Percentiles rank a stretch among this genome's conserved stretches.
These are phyloP conservation scores for Tamandua tetradactyla DNA, from an alignment of 2,797 vertebrate genomes.

Conservation along the genomic window DNA sequence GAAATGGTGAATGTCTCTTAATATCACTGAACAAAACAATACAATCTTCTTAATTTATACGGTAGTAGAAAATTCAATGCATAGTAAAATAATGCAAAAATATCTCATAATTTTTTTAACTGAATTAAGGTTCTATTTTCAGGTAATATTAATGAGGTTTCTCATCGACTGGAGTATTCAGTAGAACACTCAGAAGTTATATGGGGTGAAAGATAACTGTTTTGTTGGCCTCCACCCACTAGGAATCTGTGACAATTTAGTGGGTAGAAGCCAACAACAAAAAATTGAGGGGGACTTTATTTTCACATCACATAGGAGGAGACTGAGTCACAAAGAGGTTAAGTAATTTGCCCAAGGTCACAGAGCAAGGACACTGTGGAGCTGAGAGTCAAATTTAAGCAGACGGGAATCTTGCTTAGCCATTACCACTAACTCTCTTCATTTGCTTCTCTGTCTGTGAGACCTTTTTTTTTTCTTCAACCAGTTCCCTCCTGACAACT, in stretches of 20 bases:
- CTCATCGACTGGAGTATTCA: not conserved
- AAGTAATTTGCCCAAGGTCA: not conserved
- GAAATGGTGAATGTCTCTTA: not conserved
- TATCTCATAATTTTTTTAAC: not conserved
- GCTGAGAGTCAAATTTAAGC: too few species aligned
- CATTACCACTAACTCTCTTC: too few species aligned
- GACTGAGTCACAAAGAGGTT: not conserved
- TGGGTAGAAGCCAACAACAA: too few species aligned
- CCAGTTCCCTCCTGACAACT: not conserved
- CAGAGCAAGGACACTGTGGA: not conserved
- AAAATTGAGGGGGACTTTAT: too few species aligned
- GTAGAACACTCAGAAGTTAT: not conserved
- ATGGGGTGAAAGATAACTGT: not conserved
- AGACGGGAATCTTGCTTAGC: accelerated
- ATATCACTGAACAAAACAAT: not conserved
- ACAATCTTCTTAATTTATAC: not conserved
- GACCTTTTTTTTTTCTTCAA: not conserved
- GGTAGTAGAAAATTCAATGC: not conserved
- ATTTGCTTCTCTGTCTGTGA: not conserved
- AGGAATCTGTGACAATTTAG: too few species aligned
- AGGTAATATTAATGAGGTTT: not conserved
- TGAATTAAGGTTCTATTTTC: not conserved
- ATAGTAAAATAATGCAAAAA: not conserved
- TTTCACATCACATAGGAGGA: not conserved
- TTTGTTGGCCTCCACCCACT: not conserved